Conservation (phyloP, 2,797 vertebrate species). For the Brachymystax lenok region DNA sequence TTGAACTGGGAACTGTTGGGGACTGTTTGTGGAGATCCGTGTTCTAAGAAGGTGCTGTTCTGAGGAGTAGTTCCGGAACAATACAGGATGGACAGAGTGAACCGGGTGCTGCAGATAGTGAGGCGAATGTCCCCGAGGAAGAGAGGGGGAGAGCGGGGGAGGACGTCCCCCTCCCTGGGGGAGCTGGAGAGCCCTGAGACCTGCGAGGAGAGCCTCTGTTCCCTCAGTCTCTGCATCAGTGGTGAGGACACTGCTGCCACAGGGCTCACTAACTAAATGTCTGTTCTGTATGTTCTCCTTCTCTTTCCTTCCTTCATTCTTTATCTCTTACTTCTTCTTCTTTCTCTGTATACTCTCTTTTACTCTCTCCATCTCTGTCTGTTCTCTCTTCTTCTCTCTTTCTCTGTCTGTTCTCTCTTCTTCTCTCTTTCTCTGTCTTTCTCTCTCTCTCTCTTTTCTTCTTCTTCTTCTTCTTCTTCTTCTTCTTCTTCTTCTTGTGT, state of each 20-base stretch:
- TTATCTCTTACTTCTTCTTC: too few species aligned
- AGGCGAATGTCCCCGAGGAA: slow-evolving; percentile 74
- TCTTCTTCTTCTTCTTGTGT: background rate
- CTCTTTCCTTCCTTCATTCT: too few species aligned
- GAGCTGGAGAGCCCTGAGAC: slow-evolving; percentile 70
- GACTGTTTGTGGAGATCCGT: too few species aligned
- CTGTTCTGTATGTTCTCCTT: slow-evolving; percentile 8
- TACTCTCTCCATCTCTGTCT: background rate
- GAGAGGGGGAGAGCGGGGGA: slow-evolving; percentile 55
- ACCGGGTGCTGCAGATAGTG: slow-evolving; percentile 71
- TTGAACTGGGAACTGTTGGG: too few species aligned
- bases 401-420: background rate
- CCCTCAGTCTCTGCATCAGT: slow-evolving; percentile 69
- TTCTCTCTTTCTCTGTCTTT: background rate
- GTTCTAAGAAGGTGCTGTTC: too few species aligned
- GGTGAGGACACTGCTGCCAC: slow-evolving; percentile 58
- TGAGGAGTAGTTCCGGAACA: too few species aligned
- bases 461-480: too few species aligned
- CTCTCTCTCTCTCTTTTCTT: background rate
- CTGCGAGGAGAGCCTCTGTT: slow-evolving; percentile 70
- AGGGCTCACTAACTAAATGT: too few species aligned
- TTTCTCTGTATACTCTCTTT: too few species aligned
- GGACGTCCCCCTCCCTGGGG: slow-evolving; percentile 47
- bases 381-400: background rate
- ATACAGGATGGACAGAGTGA: slow-evolving; percentile 69